Evolutionary conservation across 2,113 vertebrate species (phyloP), one percentile per base, ranked within the genome.

Genomic region (Epinephelus lanceolatus): DNA sequence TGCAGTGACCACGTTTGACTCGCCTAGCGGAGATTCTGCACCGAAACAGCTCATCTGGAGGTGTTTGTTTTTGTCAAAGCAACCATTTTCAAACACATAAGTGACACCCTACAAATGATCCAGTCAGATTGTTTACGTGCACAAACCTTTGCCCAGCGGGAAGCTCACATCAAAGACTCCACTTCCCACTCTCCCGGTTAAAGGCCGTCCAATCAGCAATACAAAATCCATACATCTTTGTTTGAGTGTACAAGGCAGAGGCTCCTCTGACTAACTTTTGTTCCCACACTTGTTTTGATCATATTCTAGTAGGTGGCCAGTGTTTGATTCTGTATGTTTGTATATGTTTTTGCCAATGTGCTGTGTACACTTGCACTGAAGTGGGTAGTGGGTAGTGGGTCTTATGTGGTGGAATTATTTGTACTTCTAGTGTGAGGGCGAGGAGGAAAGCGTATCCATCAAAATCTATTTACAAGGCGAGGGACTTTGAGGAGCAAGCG

Each of bases 391-490:
- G 68, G 76, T 68, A 80, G 83, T 61, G 76, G 78, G 82, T 63
- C 76, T 87, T 87, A 53, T 81, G 85, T 62, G 78, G 52, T 65
- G 52, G 88, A 86, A 76, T 89, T 85, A 90, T 92, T 89, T 93
- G 92, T 92, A 82, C 33, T 84, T 78, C 0, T 47, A 90, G 78
- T 72, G 59, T 85, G 92, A 92, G 92, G 81, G 84, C 74, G 84
- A 84, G 89, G 70, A 78, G 79, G 78, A 87, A 90, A 92, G 89
- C 85, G 81, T 89, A 88, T 91, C 91, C 91, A 91, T 91, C 88
- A 81, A 92, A 93, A 93, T 94, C 91, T 94, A 91, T 93, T 94
- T 91, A 93, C 90, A 92, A 92, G 87, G 78, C 76, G 61, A 85
- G 90, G 71, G 89, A 91, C 87, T 90, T 91, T 71, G 91, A 93